A percentile compares a stretch with the other conserved stretches of the same genome.
These are phyloP conservation scores for Melopsittacus undulatus DNA, from an alignment of 2,797 vertebrate species.

Conservation along the genomic window DNA sequence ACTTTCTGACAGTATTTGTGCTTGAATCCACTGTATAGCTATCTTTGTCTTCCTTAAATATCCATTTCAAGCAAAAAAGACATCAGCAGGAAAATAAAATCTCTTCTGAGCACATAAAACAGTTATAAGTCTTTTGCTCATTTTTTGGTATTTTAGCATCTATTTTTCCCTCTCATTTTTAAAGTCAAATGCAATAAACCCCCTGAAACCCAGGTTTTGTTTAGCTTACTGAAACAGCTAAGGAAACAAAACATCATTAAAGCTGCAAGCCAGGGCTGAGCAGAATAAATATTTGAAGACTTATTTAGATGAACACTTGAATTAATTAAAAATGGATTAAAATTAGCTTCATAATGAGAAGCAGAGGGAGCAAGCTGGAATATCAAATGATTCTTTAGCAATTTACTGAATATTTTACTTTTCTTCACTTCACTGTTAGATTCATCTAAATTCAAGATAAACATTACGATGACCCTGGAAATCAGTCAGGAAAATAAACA, in stretches of 20 bases:
- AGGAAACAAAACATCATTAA: not conserved
- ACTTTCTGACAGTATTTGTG: not conserved
- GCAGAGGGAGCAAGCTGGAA: not conserved
- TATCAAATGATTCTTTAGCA: not conserved
- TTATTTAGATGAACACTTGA: not conserved
- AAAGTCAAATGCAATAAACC: not conserved
- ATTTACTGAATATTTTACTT: not conserved
- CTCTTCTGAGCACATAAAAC: not conserved
- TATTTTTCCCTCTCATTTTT: not conserved
- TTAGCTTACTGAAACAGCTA: not conserved
- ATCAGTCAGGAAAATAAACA: not conserved
- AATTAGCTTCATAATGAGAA: not conserved
- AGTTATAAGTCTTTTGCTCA: not conserved
- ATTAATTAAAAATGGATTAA: not conserved
- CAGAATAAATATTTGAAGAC: not conserved
- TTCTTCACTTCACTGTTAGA: not conserved
- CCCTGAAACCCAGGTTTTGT: not conserved
- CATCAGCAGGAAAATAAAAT: not conserved
- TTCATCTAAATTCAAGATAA: not conserved
- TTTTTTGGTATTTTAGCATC: not conserved
- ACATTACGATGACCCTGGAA: not conserved
- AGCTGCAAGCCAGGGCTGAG: not conserved
- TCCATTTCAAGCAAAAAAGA: not conserved
- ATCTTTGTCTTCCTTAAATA: not conserved
- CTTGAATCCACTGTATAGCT: not conserved